Percentiles rank a stretch among this genome's conserved stretches.
Conservation (phyloP, 1,140 invertebrate genomes). For the Drosophila carrolli region DNA sequence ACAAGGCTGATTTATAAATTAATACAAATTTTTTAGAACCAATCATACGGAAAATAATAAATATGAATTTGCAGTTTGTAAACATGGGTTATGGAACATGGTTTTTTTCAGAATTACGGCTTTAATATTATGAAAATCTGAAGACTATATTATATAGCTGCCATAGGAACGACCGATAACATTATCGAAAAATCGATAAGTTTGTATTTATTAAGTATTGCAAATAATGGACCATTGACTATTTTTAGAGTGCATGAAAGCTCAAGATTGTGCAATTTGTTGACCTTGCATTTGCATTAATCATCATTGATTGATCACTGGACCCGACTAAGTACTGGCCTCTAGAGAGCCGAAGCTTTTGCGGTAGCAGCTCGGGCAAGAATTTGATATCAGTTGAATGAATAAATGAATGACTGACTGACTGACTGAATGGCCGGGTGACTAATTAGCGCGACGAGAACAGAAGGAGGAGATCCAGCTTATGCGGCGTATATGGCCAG, state of each 20-base stretch:
- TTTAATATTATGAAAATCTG: too few species aligned
- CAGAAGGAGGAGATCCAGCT: constrained; percentile 15
- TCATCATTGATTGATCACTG: constrained; percentile 81
- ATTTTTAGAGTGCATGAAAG: constrained; percentile 9
- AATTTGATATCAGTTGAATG: constrained; percentile 61
- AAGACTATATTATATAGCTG: too few species aligned
- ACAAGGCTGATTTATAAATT: too few species aligned
- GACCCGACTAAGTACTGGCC: constrained; percentile 63
- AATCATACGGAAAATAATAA: too few species aligned
- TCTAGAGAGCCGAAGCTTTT: constrained; percentile 17
- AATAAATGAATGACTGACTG: constrained; percentile 20
- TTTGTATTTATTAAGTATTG: too few species aligned
- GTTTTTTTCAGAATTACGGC: too few species aligned
- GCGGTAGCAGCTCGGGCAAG: constrained; percentile 45
- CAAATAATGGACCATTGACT: too few species aligned
- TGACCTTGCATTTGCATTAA: constrained; percentile 82
- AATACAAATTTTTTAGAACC: too few species aligned
- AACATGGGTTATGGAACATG: too few species aligned
- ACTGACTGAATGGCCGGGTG: constrained; percentile 57
- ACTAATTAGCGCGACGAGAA: constrained; percentile 77
- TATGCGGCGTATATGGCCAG: constrained; percentile 33
- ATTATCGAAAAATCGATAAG: too few species aligned
- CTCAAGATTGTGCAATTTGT: constrained; percentile 51
- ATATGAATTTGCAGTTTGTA: too few species aligned
- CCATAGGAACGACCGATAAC: too few species aligned